Percentiles rank a stretch among this genome's conserved stretches.
Evolutionary conservation across 2,888 invertebrate genomes (phyloP).

Genomic region (Drosophila lutescens): DNA sequence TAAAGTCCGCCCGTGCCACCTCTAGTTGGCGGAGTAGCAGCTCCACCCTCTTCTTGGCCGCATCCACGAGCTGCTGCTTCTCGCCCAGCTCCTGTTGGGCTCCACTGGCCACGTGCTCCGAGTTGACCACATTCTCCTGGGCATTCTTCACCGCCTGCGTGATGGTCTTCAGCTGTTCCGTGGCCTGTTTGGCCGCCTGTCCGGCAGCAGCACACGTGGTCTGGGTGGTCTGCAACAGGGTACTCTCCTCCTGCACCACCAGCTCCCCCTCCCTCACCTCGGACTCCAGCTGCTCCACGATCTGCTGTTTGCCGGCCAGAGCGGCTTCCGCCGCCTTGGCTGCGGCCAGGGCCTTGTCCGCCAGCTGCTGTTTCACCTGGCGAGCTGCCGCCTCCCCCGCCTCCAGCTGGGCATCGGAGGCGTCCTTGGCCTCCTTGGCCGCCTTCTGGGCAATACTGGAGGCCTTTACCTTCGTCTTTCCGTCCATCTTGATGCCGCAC

Average conservation of each 20-base stretch:
- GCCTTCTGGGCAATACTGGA: constrained; percentile 89
- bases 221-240: constrained; percentile 87
- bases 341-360: constrained; percentile 89
- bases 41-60: constrained; percentile 88
- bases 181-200: constrained; percentile 87
- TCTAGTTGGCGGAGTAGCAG: constrained; percentile 87
- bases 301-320: constrained; percentile 88
- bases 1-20: constrained; percentile 87
- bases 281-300: constrained; percentile 88
- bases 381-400: constrained; percentile 90
- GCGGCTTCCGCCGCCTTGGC: constrained; percentile 90
- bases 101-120: constrained; percentile 87
- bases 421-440: constrained; percentile 89
- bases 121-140: constrained; percentile 86
- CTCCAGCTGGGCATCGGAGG: constrained; percentile 90
- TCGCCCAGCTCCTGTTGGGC: constrained; percentile 87
- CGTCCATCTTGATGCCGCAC: constrained; percentile 19
- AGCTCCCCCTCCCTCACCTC: constrained; percentile 89
- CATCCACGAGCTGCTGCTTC: constrained; percentile 88
- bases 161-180: constrained; percentile 85
- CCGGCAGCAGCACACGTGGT: constrained; percentile 87
- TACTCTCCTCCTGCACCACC: constrained; percentile 87
- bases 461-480: constrained; percentile 84
- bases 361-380: constrained; percentile 89
- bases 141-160: constrained; percentile 85